phyloP scores from a whole-genome alignment of 2,888 invertebrate genomes.

The Drosophila colorata region DNA sequence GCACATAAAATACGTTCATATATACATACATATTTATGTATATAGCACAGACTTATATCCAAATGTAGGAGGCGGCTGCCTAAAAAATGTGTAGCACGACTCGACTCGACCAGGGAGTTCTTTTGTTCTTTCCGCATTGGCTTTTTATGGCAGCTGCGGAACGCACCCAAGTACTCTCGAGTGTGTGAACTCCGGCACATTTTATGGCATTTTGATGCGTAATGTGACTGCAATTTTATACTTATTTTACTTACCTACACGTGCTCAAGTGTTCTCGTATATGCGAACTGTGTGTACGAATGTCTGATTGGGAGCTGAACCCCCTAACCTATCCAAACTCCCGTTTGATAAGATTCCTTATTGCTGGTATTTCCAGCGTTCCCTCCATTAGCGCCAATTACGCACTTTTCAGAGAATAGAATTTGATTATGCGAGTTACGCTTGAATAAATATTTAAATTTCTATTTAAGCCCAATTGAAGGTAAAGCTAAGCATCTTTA shows the following conservation, averaged over 20 bases:
- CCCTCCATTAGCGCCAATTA: constrained; percentile 73
- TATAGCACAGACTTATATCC: constrained; percentile 3
- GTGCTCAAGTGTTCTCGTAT: constrained; percentile 18
- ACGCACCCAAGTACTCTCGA: constrained; percentile 65
- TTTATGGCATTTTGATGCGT: constrained; percentile 78
- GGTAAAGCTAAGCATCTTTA: constrained; percentile 17
- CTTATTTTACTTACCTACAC: constrained; percentile 73
- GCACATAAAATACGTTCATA: constrained; percentile 31
- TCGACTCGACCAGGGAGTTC: constrained; percentile 21
- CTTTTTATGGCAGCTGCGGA: constrained; percentile 54
- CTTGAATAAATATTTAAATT: constrained; percentile 56
- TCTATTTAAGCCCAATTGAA: constrained; percentile 26
- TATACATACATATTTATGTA: constrained; percentile 3
- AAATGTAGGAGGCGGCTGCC: constrained; percentile 5
- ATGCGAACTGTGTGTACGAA: constrained; percentile 35
- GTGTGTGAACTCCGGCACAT: constrained; percentile 66
- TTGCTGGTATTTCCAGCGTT: not conserved
- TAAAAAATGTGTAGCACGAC: constrained; percentile 24
- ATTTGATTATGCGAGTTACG: constrained; percentile 59
- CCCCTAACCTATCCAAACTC: constrained; percentile 6
- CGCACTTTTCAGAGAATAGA: constrained; percentile 55
- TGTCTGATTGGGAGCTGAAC: constrained; percentile 54
- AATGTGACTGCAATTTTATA: constrained; percentile 74
- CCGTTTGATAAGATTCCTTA: not conserved
- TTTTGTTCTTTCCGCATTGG: constrained; percentile 30